These are phyloP conservation scores for Micropoecilia bifurca DNA, from an alignment of 2,797 vertebrate genomes.

Conservation along the genomic window DNA sequence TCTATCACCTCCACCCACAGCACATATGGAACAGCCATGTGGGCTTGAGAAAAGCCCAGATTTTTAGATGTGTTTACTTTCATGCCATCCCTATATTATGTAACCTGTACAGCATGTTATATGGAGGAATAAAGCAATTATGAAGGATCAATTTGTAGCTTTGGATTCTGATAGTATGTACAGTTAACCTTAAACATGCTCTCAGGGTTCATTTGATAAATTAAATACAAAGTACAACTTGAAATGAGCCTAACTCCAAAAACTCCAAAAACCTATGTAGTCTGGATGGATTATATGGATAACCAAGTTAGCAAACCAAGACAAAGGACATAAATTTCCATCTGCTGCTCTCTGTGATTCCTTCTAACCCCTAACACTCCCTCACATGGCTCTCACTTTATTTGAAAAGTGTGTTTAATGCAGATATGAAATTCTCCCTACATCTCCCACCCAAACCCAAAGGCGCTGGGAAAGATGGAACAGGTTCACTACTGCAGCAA, in stretches of 20 bases:
- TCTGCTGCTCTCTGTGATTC: slow-evolving; percentile 38
- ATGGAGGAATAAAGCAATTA: background rate
- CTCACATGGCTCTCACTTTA: slow-evolving; percentile 20
- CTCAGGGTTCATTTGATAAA: no score
- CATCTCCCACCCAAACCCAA: slow-evolving; percentile 66
- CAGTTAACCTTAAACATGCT: background rate
- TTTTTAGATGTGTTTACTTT: background rate
- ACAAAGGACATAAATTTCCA: slow-evolving; percentile 37
- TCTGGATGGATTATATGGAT: slow-evolving; percentile 20
- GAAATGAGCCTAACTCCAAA: background rate
- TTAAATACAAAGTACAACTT: no score
- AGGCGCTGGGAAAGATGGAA: slow-evolving; percentile 74
- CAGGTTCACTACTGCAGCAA: slow-evolving; percentile 75
- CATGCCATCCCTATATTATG: background rate
- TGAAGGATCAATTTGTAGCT: background rate
- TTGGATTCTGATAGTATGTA: background rate
- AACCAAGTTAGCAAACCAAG: slow-evolving; percentile 28
- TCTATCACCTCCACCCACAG: slow-evolving; percentile 22
- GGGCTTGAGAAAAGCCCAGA: background rate
- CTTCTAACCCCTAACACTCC: background rate
- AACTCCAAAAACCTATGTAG: background rate
- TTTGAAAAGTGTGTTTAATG: slow-evolving; percentile 76
- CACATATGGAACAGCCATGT: slow-evolving; percentile 18
- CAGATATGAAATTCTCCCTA: slow-evolving; percentile 76
- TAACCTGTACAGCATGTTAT: background rate